These are phyloP conservation scores for Willisornis vidua DNA, from an alignment of 2,113 vertebrate genomes.

Conservation along the genomic window DNA sequence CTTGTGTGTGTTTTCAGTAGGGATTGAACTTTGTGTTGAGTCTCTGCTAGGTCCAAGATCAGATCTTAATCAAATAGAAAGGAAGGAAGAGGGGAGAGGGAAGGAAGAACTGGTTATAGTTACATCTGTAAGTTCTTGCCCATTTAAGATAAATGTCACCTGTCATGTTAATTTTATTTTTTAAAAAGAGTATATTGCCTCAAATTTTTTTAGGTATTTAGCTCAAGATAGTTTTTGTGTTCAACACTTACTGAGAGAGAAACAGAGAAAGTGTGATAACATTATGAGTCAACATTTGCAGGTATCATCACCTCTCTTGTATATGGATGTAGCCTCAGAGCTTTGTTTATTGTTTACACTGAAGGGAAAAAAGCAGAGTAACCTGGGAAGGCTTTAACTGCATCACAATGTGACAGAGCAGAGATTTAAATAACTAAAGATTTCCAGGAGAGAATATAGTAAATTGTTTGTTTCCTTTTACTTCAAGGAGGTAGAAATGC, in stretches of 20 bases:
- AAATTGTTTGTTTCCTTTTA: not conserved
- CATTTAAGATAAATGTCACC: not conserved
- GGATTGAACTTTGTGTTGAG: slow-evolving; percentile 39
- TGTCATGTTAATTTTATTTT: not conserved
- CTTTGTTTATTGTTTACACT: not conserved
- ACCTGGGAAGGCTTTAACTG: not conserved
- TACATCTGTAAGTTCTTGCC: not conserved
- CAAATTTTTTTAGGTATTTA: not conserved
- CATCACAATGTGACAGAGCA: not conserved
- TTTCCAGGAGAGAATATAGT: not conserved
- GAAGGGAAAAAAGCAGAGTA: not conserved
- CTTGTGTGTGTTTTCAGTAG: slow-evolving; percentile 31
- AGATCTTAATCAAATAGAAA: slow-evolving; percentile 23
- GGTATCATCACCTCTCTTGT: not conserved
- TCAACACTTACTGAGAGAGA: not conserved
- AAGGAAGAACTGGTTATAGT: not conserved
- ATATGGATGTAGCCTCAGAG: not conserved
- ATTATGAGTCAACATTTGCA: not conserved
- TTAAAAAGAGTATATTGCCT: not conserved
- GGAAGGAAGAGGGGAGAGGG: slow-evolving; percentile 1
- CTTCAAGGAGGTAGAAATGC: not conserved
- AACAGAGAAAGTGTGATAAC: not conserved
- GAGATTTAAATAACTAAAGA: not conserved
- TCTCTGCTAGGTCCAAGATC: slow-evolving; percentile 24
- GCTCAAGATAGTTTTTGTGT: not conserved